Conservation (phyloP, 64 coral and sea anemone species). For the Montipora efflorescens region DNA sequence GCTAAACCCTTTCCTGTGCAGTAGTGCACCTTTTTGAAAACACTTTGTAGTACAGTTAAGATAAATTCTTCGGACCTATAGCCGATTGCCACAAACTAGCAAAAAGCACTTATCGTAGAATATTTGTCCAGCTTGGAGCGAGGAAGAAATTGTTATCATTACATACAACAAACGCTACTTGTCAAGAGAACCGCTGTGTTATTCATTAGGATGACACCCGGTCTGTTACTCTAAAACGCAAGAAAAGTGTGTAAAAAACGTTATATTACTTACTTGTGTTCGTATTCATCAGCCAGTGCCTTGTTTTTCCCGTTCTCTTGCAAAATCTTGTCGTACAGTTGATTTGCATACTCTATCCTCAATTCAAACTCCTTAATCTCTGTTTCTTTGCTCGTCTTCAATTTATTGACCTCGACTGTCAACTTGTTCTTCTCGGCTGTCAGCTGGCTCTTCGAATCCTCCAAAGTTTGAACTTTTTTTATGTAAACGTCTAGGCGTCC, state of each 20-base stretch:
- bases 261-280: constrained; percentile 73
- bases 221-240: neutral
- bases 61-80: neutral
- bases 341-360: constrained; percentile 75
- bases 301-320: constrained; percentile 78
- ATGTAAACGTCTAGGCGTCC: constrained; percentile 88
- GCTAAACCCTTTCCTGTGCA: no score
- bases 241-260: neutral
- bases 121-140: neutral
- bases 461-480: constrained; percentile 82
- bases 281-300: constrained; percentile 62
- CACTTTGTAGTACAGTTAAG: neutral
- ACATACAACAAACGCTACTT: neutral
- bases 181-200: neutral
- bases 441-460: constrained; percentile 70
- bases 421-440: constrained; percentile 42
- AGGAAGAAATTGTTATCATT: no score
- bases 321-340: constrained; percentile 78
- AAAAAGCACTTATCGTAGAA: neutral
- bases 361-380: constrained; percentile 86
- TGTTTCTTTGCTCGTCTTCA: constrained; percentile 79
- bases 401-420: constrained; percentile 70
- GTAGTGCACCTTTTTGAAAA: neutral
- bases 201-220: neutral
- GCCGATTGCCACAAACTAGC: neutral